phyloP scores from a whole-genome alignment of 2,113 vertebrate species.

The Sphaerodactylus townsendi region DNA sequence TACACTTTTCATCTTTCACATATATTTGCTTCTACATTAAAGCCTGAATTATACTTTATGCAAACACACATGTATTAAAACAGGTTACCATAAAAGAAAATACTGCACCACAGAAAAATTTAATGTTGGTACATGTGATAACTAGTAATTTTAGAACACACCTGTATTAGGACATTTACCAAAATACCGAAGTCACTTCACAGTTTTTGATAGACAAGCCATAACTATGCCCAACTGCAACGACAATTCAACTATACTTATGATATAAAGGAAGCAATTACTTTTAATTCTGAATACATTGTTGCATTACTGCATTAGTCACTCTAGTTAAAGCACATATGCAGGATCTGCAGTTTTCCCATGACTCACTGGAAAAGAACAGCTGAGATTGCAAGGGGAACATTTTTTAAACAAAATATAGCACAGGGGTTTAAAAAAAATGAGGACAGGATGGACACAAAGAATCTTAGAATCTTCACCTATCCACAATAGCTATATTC shows the following conservation, averaged over 20 bases:
- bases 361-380: neutral
- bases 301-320: neutral
- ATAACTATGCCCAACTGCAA: neutral
- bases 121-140: neutral
- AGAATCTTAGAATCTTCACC: slow-evolving; percentile 5
- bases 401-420: no score
- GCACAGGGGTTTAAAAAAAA: no score
- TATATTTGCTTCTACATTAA: slow-evolving; percentile 20
- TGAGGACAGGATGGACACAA: slow-evolving; percentile 35
- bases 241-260: neutral
- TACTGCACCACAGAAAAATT: no score
- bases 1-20: neutral
- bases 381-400: neutral
- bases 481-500: no score
- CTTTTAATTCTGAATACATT: neutral
- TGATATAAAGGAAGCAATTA: neutral
- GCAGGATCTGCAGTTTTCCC: neutral
- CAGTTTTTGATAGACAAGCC: neutral
- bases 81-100: neutral
- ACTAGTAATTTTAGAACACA: neutral
- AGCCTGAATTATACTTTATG: slow-evolving; percentile 16
- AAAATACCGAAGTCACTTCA: no score
- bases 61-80: neutral
- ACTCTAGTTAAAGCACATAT: neutral
- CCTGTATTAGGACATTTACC: neutral